Evolutionary conservation across 1,140 invertebrate species (phyloP).

Genomic region (Drosophila sulfurigaster): DNA sequence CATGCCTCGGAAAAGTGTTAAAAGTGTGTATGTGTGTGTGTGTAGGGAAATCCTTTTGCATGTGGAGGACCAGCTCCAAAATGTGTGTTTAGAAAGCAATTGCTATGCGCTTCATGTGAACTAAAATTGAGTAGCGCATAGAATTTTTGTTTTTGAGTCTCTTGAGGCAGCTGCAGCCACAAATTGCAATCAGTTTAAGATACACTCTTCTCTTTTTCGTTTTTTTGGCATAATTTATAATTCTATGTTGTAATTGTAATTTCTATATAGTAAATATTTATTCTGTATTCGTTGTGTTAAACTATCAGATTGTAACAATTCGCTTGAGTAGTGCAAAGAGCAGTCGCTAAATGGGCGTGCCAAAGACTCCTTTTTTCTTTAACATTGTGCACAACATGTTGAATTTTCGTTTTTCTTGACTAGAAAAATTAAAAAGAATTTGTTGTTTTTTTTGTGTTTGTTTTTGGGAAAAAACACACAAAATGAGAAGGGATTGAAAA

Average conservation of each 20-base stretch:
- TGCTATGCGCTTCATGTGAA: conserved; percentile 24
- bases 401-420: conserved; percentile 48
- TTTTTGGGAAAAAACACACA: background rate
- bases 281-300: conserved; percentile 61
- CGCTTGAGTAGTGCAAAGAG: conserved; percentile 72
- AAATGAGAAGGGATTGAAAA: conserved; percentile 10
- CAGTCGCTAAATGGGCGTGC: conserved; percentile 43
- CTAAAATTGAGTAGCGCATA: conserved; percentile 43
- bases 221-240: conserved; percentile 48
- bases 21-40: conserved; percentile 17
- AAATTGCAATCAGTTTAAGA: conserved; percentile 15
- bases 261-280: conserved; percentile 30
- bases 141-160: conserved; percentile 12
- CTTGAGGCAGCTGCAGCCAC: conserved; percentile 7
- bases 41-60: background rate
- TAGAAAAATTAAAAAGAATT: conserved; percentile 66
- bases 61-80: conserved; percentile 78
- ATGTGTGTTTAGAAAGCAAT: conserved; percentile 43
- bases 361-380: background rate
- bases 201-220: background rate
- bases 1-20: conserved; percentile 28
- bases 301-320: conserved; percentile 65
- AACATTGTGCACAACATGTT: conserved; percentile 56
- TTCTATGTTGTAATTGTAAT: conserved; percentile 20
- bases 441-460: conserved; percentile 24